A percentile compares a stretch with the other conserved stretches of the same genome.
Evolutionary conservation across 2,888 invertebrate species (phyloP).

Genomic region (Noctua pronuba): DNA sequence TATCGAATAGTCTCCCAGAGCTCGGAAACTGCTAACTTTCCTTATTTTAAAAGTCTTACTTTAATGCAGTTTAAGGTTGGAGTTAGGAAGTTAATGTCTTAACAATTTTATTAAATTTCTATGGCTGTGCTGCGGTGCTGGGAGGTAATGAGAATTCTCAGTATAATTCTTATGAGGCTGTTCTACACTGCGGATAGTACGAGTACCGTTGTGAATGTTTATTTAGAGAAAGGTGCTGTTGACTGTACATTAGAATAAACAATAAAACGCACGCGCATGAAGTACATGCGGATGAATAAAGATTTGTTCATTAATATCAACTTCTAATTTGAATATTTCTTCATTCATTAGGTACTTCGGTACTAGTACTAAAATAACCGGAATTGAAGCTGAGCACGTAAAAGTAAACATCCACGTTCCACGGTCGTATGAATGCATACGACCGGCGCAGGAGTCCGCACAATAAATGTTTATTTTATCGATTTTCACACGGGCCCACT

Average conservation of each 20-base stretch:
- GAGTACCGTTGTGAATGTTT: slow-evolving; percentile 29
- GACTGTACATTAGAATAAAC: slow-evolving; percentile 13
- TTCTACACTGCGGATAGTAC: slow-evolving; percentile 42
- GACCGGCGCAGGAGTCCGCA: slow-evolving; percentile 71
- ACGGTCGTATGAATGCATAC: slow-evolving; percentile 54
- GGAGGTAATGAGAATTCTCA: slow-evolving; percentile 54
- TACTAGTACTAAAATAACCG: slow-evolving; percentile 18
- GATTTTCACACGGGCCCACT: slow-evolving; percentile 87
- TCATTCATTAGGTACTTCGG: slow-evolving; percentile 28
- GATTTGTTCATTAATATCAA: slow-evolving; percentile 37
- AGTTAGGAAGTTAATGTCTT: slow-evolving; percentile 74
- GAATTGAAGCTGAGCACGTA: slow-evolving; percentile 17
- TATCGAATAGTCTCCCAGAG: slow-evolving; percentile 61
- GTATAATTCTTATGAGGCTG: slow-evolving; percentile 60
- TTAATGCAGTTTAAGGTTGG: slow-evolving; percentile 75
- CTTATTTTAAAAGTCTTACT: slow-evolving; percentile 72
- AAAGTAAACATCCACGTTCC: slow-evolving; percentile 53
- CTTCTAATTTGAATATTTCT: slow-evolving; percentile 46
- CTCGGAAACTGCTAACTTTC: slow-evolving; percentile 71
- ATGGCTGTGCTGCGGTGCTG: slow-evolving; percentile 62
- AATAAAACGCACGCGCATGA: slow-evolving; percentile 23
- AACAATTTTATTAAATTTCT: slow-evolving; percentile 71
- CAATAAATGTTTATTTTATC: slow-evolving; percentile 88
- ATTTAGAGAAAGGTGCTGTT: slow-evolving; percentile 16
- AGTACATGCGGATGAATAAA: slow-evolving; percentile 44